These are phyloP conservation scores for Odobenus rosmarus DNA, from an alignment of 2,113 vertebrate species.

Conservation along the genomic window DNA sequence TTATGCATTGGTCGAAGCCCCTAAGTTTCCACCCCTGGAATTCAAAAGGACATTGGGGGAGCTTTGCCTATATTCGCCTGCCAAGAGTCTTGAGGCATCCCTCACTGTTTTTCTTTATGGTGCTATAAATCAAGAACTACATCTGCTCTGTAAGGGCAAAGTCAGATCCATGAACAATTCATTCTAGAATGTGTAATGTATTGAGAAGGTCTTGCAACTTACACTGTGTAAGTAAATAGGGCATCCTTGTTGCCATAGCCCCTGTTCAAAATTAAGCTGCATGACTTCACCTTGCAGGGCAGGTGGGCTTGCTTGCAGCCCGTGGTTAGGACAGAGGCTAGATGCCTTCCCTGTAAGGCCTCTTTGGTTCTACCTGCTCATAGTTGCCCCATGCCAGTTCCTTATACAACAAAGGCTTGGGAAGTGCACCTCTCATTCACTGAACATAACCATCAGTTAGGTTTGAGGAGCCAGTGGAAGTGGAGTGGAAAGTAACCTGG, in stretches of 20 bases:
- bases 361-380: not conserved
- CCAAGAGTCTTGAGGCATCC: not conserved
- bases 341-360: not conserved
- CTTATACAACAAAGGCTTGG: not conserved
- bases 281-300: not conserved
- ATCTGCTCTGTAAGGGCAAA: slow-evolving; percentile 1
- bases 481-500: not conserved
- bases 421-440: not conserved
- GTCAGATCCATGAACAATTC: not conserved
- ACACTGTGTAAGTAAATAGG: not conserved
- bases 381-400: not conserved
- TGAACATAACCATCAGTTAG: not conserved
- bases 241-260: not conserved
- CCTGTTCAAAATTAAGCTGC: not conserved
- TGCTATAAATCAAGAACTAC: slow-evolving; percentile 20
- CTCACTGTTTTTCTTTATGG: slow-evolving; percentile 22
- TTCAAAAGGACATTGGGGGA: not conserved
- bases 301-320: not conserved
- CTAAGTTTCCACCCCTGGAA: not conserved
- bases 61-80: not conserved
- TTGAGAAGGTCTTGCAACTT: not conserved
- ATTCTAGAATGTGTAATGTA: not conserved
- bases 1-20: not conserved
- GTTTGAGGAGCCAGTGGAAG: not conserved
- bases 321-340: accelerated